Evolutionary conservation across 2,797 vertebrate species (phyloP).

Genomic region (Amniataba percoides): DNA sequence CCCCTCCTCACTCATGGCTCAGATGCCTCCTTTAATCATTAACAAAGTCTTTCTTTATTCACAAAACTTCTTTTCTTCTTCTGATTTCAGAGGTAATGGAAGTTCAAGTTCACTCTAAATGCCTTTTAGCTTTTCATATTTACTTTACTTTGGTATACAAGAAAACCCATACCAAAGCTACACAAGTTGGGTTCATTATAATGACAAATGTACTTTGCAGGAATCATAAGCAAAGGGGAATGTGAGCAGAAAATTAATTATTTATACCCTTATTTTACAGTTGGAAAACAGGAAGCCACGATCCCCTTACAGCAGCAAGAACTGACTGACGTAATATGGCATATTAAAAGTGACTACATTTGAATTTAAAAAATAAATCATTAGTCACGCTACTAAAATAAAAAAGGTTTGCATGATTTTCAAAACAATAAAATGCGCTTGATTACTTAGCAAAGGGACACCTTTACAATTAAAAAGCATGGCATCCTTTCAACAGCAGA

Average conservation of each 20-base stretch:
- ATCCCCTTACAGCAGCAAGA: background rate
- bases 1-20: slow-evolving; percentile 65
- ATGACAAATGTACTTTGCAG: slow-evolving; percentile 6
- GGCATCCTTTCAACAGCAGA: slow-evolving; percentile 79
- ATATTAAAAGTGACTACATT: slow-evolving; percentile 18
- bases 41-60: slow-evolving; percentile 81
- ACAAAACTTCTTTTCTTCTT: slow-evolving; percentile 49
- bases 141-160: slow-evolving; percentile 20
- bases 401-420: slow-evolving; percentile 39
- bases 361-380: slow-evolving; percentile 13
- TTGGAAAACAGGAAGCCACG: background rate
- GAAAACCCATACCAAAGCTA: slow-evolving; percentile 5
- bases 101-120: slow-evolving; percentile 48
- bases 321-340: background rate
- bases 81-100: slow-evolving; percentile 38
- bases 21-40: slow-evolving; percentile 77
- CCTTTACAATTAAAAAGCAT: slow-evolving; percentile 83
- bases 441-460: slow-evolving; percentile 76
- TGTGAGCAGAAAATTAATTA: slow-evolving; percentile 6
- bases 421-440: slow-evolving; percentile 58
- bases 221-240: background rate
- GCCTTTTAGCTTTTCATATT: slow-evolving; percentile 40
- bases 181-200: slow-evolving; percentile 15
- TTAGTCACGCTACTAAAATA: slow-evolving; percentile 31
- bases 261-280: background rate